Conservation (phyloP, 2,888 invertebrate genomes). For the Mactromeris polynyma region DNA sequence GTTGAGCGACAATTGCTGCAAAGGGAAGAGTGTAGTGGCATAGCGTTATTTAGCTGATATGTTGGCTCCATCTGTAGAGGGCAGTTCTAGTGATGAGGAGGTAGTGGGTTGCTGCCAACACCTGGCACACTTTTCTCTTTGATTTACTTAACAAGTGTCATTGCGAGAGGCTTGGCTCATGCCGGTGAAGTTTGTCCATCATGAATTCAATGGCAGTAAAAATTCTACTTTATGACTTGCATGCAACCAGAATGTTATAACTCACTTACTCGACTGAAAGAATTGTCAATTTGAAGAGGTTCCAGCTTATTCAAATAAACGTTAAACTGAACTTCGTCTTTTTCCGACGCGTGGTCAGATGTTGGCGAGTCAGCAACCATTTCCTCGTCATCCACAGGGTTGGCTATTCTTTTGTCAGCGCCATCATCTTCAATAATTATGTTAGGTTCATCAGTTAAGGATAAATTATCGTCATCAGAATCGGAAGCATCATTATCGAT, state of each 20-base stretch:
- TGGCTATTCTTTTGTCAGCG: constrained; percentile 50
- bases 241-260: background rate
- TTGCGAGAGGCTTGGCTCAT: too few species aligned
- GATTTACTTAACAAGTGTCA: too few species aligned
- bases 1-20: too few species aligned
- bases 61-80: too few species aligned
- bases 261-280: constrained; percentile 15
- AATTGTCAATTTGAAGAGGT: constrained; percentile 40
- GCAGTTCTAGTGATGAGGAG: too few species aligned
- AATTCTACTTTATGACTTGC: background rate
- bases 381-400: constrained; percentile 2
- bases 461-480: constrained; percentile 69
- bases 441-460: constrained; percentile 68
- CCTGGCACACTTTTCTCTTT: too few species aligned
- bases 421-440: constrained; percentile 68
- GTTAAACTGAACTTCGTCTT: constrained; percentile 77
- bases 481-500: constrained; percentile 83
- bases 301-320: constrained; percentile 73
- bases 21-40: too few species aligned
- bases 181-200: too few species aligned
- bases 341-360: constrained; percentile 16
- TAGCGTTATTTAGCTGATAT: too few species aligned
- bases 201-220: too few species aligned
- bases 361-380: background rate
- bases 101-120: too few species aligned